Evolutionary conservation across 2,797 vertebrate genomes (phyloP).

Genomic region (Falco columbarius): DNA sequence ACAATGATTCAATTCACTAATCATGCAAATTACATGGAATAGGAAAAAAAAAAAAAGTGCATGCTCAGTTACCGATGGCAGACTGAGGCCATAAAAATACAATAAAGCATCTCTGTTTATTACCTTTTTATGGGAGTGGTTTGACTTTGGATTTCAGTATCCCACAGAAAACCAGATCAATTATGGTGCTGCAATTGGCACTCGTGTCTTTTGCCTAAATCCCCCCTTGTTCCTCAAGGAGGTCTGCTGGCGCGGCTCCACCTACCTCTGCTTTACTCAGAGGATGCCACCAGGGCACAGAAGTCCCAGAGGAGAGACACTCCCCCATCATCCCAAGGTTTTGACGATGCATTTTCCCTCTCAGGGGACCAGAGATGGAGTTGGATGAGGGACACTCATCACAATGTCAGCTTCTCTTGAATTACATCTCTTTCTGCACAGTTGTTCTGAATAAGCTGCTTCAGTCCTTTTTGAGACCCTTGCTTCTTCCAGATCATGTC

Average conservation of each 20-base stretch:
- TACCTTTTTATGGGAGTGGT: conserved; percentile 34
- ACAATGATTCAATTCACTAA: neutral
- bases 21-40: conserved; percentile 17
- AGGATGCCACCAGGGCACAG: neutral
- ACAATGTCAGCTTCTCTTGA: neutral
- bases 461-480: neutral
- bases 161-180: conserved; percentile 10
- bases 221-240: neutral
- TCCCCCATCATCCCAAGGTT: neutral
- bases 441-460: neutral
- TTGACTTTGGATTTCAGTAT: conserved; percentile 34
- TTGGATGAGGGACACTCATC: neutral
- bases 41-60: neutral
- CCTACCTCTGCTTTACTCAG: neutral
- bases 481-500: neutral
- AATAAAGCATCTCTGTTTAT: neutral
- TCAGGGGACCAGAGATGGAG: neutral
- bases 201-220: neutral
- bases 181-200: neutral
- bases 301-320: neutral
- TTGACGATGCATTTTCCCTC: neutral
- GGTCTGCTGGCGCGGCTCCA: neutral
- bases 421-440: accelerated
- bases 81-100: conserved; percentile 7
- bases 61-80: conserved; percentile 13